These are phyloP conservation scores for Amazona ochrocephala DNA, from an alignment of 2,797 vertebrate genomes.

Conservation along the genomic window DNA sequence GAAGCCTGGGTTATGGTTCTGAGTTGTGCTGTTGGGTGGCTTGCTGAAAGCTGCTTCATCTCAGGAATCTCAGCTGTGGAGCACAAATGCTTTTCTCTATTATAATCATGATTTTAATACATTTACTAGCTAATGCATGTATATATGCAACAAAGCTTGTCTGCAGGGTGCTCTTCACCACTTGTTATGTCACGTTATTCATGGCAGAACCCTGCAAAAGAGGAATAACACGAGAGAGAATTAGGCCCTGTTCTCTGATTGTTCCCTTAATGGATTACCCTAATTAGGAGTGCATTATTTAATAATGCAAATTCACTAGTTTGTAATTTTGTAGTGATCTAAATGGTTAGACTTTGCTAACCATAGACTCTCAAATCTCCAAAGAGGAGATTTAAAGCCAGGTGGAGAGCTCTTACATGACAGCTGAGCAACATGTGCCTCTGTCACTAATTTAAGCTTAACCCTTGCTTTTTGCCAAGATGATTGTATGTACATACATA, in stretches of 20 bases:
- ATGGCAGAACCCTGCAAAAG: not conserved
- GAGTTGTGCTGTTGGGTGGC: not conserved
- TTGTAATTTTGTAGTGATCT: constrained; percentile 31
- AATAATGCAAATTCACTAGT: constrained; percentile 45
- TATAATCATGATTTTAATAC: not conserved
- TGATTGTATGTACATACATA: not conserved
- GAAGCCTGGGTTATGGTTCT: not conserved
- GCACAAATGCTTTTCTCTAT: not conserved
- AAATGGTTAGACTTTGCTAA: not conserved
- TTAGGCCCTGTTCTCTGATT: constrained; percentile 17
- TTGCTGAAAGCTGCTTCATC: not conserved
- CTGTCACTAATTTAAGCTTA: not conserved
- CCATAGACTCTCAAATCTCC: not conserved
- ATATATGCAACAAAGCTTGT: not conserved
- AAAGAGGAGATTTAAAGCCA: constrained; percentile 7
- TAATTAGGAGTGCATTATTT: constrained; percentile 54
- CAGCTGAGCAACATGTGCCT: accelerated
- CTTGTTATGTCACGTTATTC: not conserved
- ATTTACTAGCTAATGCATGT: not conserved
- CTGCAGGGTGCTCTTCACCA: not conserved
- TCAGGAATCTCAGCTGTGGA: not conserved
- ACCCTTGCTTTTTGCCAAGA: not conserved
- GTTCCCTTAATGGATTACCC: constrained; percentile 43
- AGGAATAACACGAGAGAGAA: not conserved
- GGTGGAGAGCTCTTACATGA: not conserved